phyloP scores from a whole-genome alignment of 2,888 invertebrate species.

The Subacronicta megacephala region DNA sequence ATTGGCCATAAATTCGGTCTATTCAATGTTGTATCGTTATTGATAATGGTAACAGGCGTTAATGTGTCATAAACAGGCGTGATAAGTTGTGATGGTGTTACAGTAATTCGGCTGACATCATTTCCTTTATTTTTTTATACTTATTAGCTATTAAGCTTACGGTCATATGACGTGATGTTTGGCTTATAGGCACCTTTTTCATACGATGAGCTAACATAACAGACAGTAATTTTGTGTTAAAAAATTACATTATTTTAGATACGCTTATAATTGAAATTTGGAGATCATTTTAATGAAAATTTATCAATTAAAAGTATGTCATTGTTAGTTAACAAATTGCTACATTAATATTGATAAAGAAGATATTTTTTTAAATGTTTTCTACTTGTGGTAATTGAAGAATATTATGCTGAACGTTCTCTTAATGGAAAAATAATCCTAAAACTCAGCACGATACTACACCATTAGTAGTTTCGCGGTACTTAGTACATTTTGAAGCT shows the following conservation, averaged over 20 bases:
- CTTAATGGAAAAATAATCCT: slow-evolving; percentile 16
- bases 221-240: too few relatives aligned
- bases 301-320: too few relatives aligned
- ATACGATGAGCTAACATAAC: too few relatives aligned
- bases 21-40: slow-evolving; percentile 82
- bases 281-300: too few relatives aligned
- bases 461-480: slow-evolving; percentile 31
- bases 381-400: slow-evolving; percentile 14
- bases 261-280: too few relatives aligned
- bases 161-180: not conserved
- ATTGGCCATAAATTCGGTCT: slow-evolving; percentile 78
- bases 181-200: not conserved
- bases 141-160: slow-evolving; percentile 19
- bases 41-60: slow-evolving; percentile 82
- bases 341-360: too few relatives aligned
- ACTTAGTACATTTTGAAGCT: slow-evolving; percentile 19
- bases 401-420: slow-evolving; percentile 10
- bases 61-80: slow-evolving; percentile 60
- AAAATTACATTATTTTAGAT: too few relatives aligned
- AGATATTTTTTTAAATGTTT: not conserved
- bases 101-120: slow-evolving; percentile 33
- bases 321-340: too few relatives aligned
- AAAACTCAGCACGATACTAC: slow-evolving; percentile 24
- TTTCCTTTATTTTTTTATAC: slow-evolving; percentile 22
- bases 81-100: slow-evolving; percentile 25